Conservation (phyloP, 2,797 vertebrate species). For the Enteromius paludinosus region DNA sequence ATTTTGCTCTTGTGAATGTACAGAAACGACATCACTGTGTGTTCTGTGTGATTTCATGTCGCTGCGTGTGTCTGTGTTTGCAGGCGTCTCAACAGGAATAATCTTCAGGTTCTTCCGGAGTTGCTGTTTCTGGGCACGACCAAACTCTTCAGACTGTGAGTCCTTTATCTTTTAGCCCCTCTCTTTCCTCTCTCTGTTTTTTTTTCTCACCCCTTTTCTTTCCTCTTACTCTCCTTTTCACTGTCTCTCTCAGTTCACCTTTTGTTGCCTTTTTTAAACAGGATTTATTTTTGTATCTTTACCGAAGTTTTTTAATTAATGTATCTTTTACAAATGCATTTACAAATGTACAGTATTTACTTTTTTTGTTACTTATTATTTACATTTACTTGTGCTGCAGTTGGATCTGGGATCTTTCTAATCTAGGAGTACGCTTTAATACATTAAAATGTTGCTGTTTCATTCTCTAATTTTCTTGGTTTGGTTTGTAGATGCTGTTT, state of each 20-base stretch:
- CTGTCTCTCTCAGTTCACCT: slow-evolving; percentile 14
- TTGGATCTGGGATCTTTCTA: not conserved
- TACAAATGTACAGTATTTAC: not conserved
- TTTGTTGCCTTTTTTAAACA: slow-evolving; percentile 6
- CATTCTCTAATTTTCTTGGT: not conserved
- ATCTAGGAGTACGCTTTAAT: not conserved
- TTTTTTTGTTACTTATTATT: not conserved
- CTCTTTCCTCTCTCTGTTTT: slow-evolving; percentile 16
- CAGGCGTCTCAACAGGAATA: slow-evolving; percentile 98
- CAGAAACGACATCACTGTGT: not conserved
- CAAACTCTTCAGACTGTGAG: slow-evolving; percentile 98
- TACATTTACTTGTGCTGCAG: not conserved
- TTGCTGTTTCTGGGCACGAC: slow-evolving; percentile 94
- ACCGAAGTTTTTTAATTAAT: not conserved
- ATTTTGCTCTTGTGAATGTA: not conserved
- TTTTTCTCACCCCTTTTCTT: slow-evolving; percentile 39
- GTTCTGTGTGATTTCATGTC: slow-evolving; percentile 17
- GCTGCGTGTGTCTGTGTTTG: slow-evolving; percentile 51
- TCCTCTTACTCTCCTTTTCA: slow-evolving; percentile 9
- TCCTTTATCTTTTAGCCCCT: slow-evolving; percentile 65
- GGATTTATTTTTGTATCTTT: slow-evolving; percentile 15
- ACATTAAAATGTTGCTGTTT: slow-evolving; percentile 9
- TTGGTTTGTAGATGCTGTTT: not conserved
- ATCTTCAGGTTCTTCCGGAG: slow-evolving; percentile 94
- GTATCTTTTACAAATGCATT: not conserved